Evolutionary conservation across 2,113 vertebrate genomes (phyloP).

Genomic region (Setophaga kirtlandii): DNA sequence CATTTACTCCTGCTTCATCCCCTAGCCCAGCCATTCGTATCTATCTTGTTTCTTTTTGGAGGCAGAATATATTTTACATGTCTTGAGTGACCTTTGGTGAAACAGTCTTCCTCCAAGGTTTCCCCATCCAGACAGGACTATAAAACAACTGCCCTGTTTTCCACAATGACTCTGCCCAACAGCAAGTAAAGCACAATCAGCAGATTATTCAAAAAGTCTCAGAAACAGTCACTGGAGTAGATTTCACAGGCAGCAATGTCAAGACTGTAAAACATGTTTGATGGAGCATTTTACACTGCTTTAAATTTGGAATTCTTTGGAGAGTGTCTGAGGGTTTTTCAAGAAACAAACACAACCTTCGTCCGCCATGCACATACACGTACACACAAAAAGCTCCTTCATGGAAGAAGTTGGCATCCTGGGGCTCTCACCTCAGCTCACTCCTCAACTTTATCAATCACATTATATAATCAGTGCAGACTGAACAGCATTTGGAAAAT

Average conservation of each 20-base stretch:
- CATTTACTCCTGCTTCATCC: not conserved
- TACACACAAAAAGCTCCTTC: conserved; percentile 29
- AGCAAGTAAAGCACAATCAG: conserved; percentile 21
- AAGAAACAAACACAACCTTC: conserved; percentile 5
- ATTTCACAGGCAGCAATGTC: conserved; percentile 4
- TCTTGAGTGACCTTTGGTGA: conserved; percentile 3
- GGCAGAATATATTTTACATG: not conserved
- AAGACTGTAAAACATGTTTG: conserved; percentile 57
- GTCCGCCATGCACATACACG: not conserved
- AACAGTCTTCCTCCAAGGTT: not conserved
- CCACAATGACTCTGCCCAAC: not conserved
- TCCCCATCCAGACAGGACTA: not conserved
- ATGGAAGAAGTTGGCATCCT: not conserved
- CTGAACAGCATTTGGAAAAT: not conserved
- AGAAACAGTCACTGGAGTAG: not conserved
- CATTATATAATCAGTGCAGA: not conserved
- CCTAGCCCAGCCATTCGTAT: not conserved
- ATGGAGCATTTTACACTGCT: conserved; percentile 61
- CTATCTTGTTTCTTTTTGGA: not conserved
- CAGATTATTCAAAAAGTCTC: conserved; percentile 24
- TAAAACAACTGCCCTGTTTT: conserved; percentile 7
- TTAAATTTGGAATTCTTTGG: conserved; percentile 56
- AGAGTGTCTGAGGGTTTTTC: conserved; percentile 34
- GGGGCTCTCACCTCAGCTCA: conserved; percentile 49
- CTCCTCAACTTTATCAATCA: conserved; percentile 34